Evolutionary conservation across 2,113 vertebrate species (phyloP).

Genomic region (Tyrannus savana): DNA sequence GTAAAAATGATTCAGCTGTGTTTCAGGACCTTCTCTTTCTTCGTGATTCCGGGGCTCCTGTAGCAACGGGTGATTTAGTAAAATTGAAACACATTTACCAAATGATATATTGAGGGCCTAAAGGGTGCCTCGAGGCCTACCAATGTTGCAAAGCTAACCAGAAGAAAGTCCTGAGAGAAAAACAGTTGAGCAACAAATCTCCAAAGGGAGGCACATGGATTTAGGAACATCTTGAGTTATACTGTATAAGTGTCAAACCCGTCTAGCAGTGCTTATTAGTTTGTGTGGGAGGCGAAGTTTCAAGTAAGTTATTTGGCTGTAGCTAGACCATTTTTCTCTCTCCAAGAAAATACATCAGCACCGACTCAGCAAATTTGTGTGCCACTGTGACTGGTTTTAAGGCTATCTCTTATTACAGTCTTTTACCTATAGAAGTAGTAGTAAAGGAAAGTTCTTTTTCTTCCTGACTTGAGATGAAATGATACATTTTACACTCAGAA

Average conservation of each 20-base stretch:
- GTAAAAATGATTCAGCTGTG: not conserved
- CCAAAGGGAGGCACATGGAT: not conserved
- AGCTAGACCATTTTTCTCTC: not conserved
- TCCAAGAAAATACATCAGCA: slow-evolving; percentile 35
- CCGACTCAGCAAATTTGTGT: slow-evolving; percentile 14
- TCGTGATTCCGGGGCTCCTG: not conserved
- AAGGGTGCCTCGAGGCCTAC: not conserved
- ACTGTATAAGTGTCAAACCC: slow-evolving; percentile 19
- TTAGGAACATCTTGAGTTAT: slow-evolving; percentile 25
- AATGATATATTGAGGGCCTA: not conserved
- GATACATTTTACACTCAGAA: not conserved
- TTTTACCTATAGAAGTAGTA: not conserved
- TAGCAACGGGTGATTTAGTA: not conserved
- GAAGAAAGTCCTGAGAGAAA: not conserved
- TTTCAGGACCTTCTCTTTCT: not conserved
- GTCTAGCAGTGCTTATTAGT: not conserved
- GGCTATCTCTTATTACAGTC: not conserved
- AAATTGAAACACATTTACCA: not conserved
- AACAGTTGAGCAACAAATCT: not conserved
- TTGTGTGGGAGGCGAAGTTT: slow-evolving; percentile 23
- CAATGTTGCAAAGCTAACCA: not conserved
- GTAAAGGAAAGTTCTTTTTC: not conserved
- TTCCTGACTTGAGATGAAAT: not conserved
- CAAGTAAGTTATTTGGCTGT: slow-evolving; percentile 12
- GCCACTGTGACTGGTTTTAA: not conserved